Conservation (phyloP, 2,888 invertebrate genomes). For the Heliconius cydno region DNA sequence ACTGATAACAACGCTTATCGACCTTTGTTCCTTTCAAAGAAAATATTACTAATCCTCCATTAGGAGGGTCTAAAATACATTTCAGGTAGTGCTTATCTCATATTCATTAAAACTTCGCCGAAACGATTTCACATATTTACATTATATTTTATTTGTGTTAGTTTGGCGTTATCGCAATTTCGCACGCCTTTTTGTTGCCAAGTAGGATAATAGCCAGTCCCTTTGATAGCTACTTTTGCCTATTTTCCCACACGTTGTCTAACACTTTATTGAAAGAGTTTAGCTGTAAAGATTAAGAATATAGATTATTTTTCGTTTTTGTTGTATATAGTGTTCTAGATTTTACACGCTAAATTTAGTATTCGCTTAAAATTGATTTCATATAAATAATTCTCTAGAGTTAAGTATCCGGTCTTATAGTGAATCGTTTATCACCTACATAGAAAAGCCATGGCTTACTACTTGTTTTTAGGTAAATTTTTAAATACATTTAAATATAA, state of each 20-base stretch:
- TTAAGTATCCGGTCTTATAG: no score
- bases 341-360: background rate
- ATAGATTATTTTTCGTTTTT: background rate
- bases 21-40: slow-evolving; percentile 23
- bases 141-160: slow-evolving; percentile 49
- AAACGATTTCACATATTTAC: slow-evolving; percentile 61
- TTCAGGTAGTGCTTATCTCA: slow-evolving; percentile 58
- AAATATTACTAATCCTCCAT: slow-evolving; percentile 26
- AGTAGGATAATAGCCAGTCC: slow-evolving; percentile 37
- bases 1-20: slow-evolving; percentile 24
- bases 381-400: background rate
- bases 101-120: slow-evolving; percentile 62
- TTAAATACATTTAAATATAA: no score
- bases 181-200: slow-evolving; percentile 51
- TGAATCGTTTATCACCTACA: no score
- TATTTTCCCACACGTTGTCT: slow-evolving; percentile 36
- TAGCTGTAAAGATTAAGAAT: slow-evolving; percentile 14
- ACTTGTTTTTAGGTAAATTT: no score
- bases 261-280: slow-evolving; percentile 24
- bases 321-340: background rate
- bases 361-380: background rate
- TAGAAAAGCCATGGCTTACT: no score
- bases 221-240: slow-evolving; percentile 33
- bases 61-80: slow-evolving; percentile 9
- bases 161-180: slow-evolving; percentile 53